These are phyloP conservation scores for Mirounga angustirostris DNA, from an alignment of 2,113 vertebrate species.

Conservation along the genomic window DNA sequence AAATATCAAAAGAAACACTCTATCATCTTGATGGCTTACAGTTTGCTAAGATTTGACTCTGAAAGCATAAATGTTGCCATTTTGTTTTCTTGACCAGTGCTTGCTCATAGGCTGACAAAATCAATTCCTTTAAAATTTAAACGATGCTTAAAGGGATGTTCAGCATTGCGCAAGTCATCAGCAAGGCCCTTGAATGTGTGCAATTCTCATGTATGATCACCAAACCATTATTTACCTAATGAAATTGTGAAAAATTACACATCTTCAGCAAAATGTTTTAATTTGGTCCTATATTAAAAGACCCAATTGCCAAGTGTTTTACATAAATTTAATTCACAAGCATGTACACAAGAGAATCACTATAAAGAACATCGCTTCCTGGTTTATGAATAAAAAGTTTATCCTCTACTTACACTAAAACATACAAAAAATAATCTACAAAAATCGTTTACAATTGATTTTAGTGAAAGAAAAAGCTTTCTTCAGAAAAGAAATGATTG, in stretches of 20 bases:
- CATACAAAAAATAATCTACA: slow-evolving; percentile 95
- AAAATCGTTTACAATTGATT: slow-evolving; percentile 93
- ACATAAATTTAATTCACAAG: slow-evolving; percentile 90
- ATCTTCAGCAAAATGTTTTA: slow-evolving; percentile 86
- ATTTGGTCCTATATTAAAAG: slow-evolving; percentile 88
- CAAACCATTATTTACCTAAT: slow-evolving; percentile 79
- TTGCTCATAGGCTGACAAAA: slow-evolving; percentile 69
- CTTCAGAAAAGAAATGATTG: slow-evolving; percentile 87
- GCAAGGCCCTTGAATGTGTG: slow-evolving; percentile 79
- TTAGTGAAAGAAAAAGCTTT: slow-evolving; percentile 91
- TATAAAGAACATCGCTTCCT: slow-evolving; percentile 89
- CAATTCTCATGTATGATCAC: slow-evolving; percentile 68
- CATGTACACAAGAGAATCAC: slow-evolving; percentile 91
- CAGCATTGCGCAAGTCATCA: slow-evolving; percentile 77
- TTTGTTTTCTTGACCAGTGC: slow-evolving; percentile 73
- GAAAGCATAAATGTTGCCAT: slow-evolving; percentile 72
- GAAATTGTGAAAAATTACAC: slow-evolving; percentile 86
- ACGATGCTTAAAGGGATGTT: slow-evolving; percentile 72
- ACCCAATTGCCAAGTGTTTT: slow-evolving; percentile 86
- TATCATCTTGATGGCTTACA: slow-evolving; percentile 80
- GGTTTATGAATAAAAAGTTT: slow-evolving; percentile 92
- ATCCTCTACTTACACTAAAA: slow-evolving; percentile 93
- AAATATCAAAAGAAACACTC: slow-evolving; percentile 87
- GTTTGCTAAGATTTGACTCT: slow-evolving; percentile 81
- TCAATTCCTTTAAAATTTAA: slow-evolving; percentile 73